A percentile compares a stretch with the other conserved stretches of the same genome.
Conservation (phyloP, 2,797 vertebrate genomes). For the Kryptopterus vitreolus region DNA sequence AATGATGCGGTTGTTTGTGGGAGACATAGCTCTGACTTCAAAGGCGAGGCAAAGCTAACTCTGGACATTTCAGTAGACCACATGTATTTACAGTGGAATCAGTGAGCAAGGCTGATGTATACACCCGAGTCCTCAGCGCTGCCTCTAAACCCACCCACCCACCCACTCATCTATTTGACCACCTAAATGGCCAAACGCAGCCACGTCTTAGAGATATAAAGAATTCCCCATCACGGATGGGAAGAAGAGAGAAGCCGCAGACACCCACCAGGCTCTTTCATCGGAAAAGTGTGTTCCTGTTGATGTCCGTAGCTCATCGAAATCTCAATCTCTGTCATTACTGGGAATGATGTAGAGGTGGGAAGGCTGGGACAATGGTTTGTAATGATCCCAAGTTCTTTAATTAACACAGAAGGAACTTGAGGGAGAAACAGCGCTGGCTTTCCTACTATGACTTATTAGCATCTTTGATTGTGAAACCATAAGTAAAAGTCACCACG, state of each 20-base stretch:
- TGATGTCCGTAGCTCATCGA: slow-evolving; percentile 44
- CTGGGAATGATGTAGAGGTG: slow-evolving; percentile 40
- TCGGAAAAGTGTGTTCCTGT: slow-evolving; percentile 41
- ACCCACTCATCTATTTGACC: slow-evolving; percentile 37
- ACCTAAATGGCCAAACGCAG: slow-evolving; percentile 60
- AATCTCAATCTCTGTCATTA: slow-evolving; percentile 45
- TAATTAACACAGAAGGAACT: slow-evolving; percentile 10
- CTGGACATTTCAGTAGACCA: slow-evolving; percentile 54
- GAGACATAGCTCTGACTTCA: slow-evolving; percentile 51
- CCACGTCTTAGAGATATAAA: slow-evolving; percentile 50
- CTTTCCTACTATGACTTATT: neutral
- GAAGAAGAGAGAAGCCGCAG: slow-evolving; percentile 51
- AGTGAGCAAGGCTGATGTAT: slow-evolving; percentile 53
- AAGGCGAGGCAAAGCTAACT: slow-evolving; percentile 49
- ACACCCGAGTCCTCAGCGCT: slow-evolving; percentile 51
- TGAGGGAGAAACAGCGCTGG: slow-evolving; percentile 20
- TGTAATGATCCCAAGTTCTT: slow-evolving; percentile 33
- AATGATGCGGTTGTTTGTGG: slow-evolving; percentile 54
- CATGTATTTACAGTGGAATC: slow-evolving; percentile 56
- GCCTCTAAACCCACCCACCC: slow-evolving; percentile 48
- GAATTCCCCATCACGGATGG: slow-evolving; percentile 57
- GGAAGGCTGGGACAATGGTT: slow-evolving; percentile 41
- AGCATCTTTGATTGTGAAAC: slow-evolving; percentile 16
- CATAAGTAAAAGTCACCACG: slow-evolving; percentile 10
- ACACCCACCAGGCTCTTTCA: slow-evolving; percentile 50